Evolutionary conservation across 2,888 invertebrate species (phyloP).

Genomic region (Habrosyne pyritoides): DNA sequence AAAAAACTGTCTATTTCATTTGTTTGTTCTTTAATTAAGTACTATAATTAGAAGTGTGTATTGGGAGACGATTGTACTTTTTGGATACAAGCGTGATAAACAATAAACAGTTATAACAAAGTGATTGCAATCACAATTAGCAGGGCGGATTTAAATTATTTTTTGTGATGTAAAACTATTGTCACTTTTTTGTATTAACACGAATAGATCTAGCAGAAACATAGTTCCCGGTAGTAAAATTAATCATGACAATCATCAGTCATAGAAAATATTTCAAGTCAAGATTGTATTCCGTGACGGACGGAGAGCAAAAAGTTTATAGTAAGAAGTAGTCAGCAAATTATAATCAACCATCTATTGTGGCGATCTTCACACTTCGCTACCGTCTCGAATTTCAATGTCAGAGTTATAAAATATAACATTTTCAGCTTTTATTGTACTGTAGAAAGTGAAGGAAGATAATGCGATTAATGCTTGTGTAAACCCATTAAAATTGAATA

Average conservation of each 20-base stretch:
- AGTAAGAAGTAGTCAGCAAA: slow-evolving; percentile 31
- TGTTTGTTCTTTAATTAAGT: no score
- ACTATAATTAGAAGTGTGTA: no score
- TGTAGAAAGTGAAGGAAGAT: neutral
- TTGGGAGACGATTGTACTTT: no score
- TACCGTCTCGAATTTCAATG: slow-evolving; percentile 48
- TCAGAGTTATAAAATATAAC: slow-evolving; percentile 30
- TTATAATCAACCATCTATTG: slow-evolving; percentile 30
- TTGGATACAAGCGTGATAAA: no score
- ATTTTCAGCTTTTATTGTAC: neutral
- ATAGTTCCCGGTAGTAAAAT: neutral
- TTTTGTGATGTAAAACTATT: neutral
- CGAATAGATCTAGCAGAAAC: neutral
- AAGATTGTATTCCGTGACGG: slow-evolving; percentile 27
- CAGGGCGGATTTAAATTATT: neutral
- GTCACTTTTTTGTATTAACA: neutral
- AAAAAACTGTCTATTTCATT: no score
- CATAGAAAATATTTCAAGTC: neutral
- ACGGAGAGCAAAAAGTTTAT: slow-evolving; percentile 30
- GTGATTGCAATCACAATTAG: no score
- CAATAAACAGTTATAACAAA: no score
- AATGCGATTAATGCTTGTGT: neutral
- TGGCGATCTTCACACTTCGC: slow-evolving; percentile 66
- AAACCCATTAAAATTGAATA: no score
- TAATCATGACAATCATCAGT: neutral